Evolutionary conservation across 2,888 invertebrate species (phyloP).

Genomic region (Conomelus anceps): DNA sequence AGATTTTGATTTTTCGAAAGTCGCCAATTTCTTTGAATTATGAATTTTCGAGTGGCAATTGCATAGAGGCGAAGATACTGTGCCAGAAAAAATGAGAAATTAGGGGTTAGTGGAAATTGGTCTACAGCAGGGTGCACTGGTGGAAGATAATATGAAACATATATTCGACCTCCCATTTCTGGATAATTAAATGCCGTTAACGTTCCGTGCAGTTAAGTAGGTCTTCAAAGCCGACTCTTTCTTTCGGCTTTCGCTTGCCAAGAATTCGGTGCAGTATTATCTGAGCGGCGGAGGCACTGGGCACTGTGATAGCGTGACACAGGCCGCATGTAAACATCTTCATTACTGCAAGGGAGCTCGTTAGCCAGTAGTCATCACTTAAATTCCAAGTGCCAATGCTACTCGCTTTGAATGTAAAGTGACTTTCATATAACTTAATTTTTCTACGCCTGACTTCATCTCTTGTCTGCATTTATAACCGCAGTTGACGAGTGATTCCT

Average conservation of each 20-base stretch:
- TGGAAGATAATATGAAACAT: neutral
- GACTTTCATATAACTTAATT: neutral
- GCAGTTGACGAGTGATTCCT: neutral
- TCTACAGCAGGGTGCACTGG: neutral
- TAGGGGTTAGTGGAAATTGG: neutral
- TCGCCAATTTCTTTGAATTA: neutral
- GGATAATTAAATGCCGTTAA: neutral
- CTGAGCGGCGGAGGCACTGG: neutral
- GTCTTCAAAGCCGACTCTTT: neutral
- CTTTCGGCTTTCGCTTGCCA: constrained; percentile 2
- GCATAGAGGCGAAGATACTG: neutral
- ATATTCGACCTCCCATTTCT: constrained; percentile 1
- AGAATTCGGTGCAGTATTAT: constrained; percentile 8
- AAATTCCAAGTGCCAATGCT: constrained; percentile 9
- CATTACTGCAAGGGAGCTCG: constrained; percentile 3
- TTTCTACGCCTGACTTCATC: neutral
- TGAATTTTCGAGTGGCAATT: neutral
- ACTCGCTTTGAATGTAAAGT: constrained; percentile 5
- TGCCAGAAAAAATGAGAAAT: neutral
- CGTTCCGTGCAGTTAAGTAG: constrained; percentile 1
- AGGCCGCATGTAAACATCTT: constrained; percentile 11
- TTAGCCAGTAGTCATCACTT: constrained; percentile 9
- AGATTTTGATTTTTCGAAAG: neutral
- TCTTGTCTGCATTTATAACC: neutral
- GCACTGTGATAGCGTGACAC: neutral